A percentile compares a stretch with the other conserved stretches of the same genome.
phyloP scores from a whole-genome alignment of 1,140 invertebrate species.

The honey bee (Apis mellifera) region DNA sequence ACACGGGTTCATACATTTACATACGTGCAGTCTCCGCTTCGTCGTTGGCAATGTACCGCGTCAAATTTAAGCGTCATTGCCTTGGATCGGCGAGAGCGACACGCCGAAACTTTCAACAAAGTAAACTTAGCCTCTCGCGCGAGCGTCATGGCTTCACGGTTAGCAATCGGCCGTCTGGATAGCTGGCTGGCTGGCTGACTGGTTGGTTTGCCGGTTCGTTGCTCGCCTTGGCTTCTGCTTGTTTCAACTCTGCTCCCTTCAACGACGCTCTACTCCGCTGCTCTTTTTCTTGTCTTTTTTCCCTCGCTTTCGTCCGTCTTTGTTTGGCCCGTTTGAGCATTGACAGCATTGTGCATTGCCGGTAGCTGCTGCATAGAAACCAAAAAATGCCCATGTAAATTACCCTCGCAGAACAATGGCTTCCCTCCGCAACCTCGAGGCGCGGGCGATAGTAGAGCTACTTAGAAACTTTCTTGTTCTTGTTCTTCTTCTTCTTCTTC shows the following conservation, averaged over 20 bases:
- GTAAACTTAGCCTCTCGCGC: constrained; percentile 76
- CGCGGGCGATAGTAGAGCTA: constrained; percentile 46
- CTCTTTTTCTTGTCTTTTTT: neutral
- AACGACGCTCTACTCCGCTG: constrained; percentile 39
- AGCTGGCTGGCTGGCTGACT: constrained; percentile 59
- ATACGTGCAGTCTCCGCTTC: neutral
- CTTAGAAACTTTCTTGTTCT: constrained; percentile 57
- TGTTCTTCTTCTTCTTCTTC: constrained; percentile 13
- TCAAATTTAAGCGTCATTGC: constrained; percentile 56
- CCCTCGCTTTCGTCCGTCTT: constrained; percentile 2
- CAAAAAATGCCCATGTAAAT: constrained; percentile 65
- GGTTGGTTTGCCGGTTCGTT: constrained; percentile 64
- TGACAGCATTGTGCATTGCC: constrained; percentile 50
- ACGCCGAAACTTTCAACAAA: constrained; percentile 72
- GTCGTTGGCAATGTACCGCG: constrained; percentile 24
- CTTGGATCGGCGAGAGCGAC: constrained; percentile 22
- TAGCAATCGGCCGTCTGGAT: constrained; percentile 51
- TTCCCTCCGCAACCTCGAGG: constrained; percentile 29
- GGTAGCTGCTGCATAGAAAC: constrained; percentile 33
- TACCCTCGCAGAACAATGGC: constrained; percentile 67
- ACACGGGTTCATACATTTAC: too few species aligned
- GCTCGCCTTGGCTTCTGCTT: constrained; percentile 70
- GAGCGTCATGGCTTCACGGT: constrained; percentile 63
- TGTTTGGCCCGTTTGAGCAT: constrained; percentile 18
- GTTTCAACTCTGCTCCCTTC: constrained; percentile 73